A percentile compares a stretch with the other conserved stretches of the same genome.
These are phyloP conservation scores for Naja naja DNA, from an alignment of 2,113 vertebrate species.

Conservation along the genomic window DNA sequence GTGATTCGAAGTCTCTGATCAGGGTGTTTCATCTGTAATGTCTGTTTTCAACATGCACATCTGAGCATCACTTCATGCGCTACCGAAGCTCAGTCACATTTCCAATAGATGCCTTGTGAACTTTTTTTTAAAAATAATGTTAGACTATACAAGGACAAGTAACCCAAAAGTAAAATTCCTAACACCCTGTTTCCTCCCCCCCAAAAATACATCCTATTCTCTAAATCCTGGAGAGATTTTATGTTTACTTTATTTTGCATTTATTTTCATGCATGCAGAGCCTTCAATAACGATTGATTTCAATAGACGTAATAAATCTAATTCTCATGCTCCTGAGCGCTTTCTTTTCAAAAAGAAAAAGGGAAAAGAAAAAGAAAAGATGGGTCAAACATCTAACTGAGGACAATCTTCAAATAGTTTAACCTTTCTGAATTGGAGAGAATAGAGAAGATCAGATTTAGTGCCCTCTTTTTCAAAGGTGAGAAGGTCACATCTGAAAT, in stretches of 20 bases:
- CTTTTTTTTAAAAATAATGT: neutral
- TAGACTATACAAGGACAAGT: neutral
- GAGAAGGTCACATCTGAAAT: conserved; percentile 57
- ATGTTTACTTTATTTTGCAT: neutral
- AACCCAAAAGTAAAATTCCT: neutral
- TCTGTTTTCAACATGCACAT: neutral
- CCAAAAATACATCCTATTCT: conserved; percentile 2
- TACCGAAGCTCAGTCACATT: neutral
- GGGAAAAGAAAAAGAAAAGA: conserved; percentile 4
- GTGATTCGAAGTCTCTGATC: neutral
- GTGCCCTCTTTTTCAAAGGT: conserved; percentile 56
- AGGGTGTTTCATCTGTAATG: neutral
- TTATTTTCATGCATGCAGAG: neutral
- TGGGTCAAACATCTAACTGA: conserved; percentile 47
- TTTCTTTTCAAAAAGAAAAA: conserved; percentile 5
- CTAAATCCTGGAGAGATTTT: conserved; percentile 26
- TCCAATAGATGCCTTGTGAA: conserved; percentile 20
- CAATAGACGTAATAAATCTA: conserved; percentile 19
- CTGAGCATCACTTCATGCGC: neutral
- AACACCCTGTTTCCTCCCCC: neutral
- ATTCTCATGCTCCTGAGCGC: conserved; percentile 25
- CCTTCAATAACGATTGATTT: neutral
- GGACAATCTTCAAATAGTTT: conserved; percentile 58
- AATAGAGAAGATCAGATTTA: conserved; percentile 66
- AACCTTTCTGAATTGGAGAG: conserved; percentile 61